Percentiles rank a stretch among this genome's conserved stretches.
Evolutionary conservation across 37 sponge, comb jelly and placozoan species (phyloP).

Genomic region (Petrosia ficiformis): DNA sequence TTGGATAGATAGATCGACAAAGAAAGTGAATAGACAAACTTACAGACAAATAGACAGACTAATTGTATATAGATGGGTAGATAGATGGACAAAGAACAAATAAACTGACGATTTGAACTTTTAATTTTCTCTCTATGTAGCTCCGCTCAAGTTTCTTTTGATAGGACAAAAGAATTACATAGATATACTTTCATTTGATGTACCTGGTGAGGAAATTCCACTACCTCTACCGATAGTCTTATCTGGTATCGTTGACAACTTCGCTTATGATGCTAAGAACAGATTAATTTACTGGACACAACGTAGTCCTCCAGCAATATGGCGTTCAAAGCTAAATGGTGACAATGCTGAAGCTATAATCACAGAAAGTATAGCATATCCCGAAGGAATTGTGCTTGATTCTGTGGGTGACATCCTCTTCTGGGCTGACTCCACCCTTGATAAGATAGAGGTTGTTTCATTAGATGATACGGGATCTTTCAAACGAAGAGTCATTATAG

Average conservation of each 20-base stretch:
- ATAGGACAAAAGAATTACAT: not conserved
- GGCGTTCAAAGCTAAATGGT: conserved; percentile 39
- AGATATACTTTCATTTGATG: not conserved
- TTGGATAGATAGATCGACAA: too few relatives aligned
- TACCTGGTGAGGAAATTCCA: not conserved
- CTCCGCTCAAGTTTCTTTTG: conserved; percentile 18
- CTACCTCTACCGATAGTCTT: not conserved
- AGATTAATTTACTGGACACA: conserved; percentile 66
- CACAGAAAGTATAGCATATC: conserved; percentile 6
- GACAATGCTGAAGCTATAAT: conserved; percentile 10
- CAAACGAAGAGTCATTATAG: conserved; percentile 29
- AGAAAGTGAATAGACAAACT: too few relatives aligned
- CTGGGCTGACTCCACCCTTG: conserved; percentile 59
- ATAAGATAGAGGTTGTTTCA: conserved; percentile 37
- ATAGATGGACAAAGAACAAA: too few relatives aligned
- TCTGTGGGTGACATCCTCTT: conserved; percentile 46
- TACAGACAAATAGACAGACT: too few relatives aligned
- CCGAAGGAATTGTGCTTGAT: conserved; percentile 42
- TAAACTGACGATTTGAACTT: too few relatives aligned
- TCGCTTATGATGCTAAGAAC: conserved; percentile 11
- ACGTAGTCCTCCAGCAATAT: conserved; percentile 33
- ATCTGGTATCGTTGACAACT: not conserved
- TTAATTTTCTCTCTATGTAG: too few relatives aligned
- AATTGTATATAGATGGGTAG: too few relatives aligned
- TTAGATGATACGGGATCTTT: not conserved